These are phyloP conservation scores for Sakesphorus luctuosus DNA, from an alignment of 2,113 vertebrate genomes.

Conservation along the genomic window DNA sequence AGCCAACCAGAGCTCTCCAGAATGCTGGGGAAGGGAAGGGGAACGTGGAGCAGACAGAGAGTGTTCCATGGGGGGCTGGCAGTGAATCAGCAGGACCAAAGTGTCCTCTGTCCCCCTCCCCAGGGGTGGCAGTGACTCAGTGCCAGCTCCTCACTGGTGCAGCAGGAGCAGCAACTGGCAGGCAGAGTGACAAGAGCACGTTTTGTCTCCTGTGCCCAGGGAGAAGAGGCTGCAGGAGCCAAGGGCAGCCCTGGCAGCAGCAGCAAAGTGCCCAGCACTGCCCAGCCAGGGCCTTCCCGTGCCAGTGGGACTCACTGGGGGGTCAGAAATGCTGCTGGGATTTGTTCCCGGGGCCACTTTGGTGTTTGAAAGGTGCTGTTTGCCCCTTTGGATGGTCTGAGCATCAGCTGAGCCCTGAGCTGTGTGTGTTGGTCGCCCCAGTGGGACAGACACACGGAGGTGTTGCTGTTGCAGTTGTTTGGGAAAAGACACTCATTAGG, in stretches of 20 bases:
- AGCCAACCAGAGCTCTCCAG: background rate
- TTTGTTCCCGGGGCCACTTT: rapidly evolving
- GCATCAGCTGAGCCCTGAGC: background rate
- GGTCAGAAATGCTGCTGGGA: rapidly evolving
- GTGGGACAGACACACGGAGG: background rate
- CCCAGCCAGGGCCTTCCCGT: rapidly evolving
- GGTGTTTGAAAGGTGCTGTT: background rate
- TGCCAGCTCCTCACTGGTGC: background rate
- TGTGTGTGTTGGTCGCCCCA: rapidly evolving
- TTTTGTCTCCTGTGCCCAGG: background rate
- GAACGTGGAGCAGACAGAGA: background rate
- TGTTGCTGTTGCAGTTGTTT: background rate
- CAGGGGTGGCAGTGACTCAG: background rate
- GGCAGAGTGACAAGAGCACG: background rate
- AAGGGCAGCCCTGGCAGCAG: background rate
- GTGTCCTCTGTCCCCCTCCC: background rate
- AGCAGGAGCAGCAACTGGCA: background rate
- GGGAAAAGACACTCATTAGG: constrained; percentile 31
- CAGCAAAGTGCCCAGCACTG: rapidly evolving
- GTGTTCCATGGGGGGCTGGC: background rate
- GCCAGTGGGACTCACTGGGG: rapidly evolving
- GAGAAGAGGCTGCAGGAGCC: background rate
- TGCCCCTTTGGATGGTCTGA: background rate
- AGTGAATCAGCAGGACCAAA: background rate
- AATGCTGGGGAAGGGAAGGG: background rate